These are phyloP conservation scores for Microctenopoma steveboyesi DNA, from an alignment of 2,797 vertebrate genomes.

Conservation along the genomic window DNA sequence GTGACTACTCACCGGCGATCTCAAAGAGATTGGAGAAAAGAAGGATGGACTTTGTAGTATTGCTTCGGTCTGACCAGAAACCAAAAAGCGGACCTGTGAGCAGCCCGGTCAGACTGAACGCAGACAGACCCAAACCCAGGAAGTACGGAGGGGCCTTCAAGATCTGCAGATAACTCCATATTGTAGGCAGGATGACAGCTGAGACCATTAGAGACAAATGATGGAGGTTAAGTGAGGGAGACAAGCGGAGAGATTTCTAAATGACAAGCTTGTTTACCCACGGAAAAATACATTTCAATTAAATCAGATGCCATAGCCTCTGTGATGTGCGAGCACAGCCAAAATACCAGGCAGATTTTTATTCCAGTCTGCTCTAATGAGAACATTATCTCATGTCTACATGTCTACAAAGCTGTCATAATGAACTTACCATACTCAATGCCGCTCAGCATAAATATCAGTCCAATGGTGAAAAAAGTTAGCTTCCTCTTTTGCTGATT, in stretches of 20 bases:
- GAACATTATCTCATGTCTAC: slow-evolving; percentile 38
- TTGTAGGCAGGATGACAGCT: slow-evolving; percentile 90
- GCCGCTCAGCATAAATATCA: slow-evolving; percentile 87
- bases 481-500: slow-evolving; percentile 78
- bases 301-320: slow-evolving; percentile 22
- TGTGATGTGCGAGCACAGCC: slow-evolving; percentile 23
- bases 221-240: slow-evolving; percentile 6
- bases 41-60: slow-evolving; percentile 83
- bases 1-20: slow-evolving; percentile 82
- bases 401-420: slow-evolving; percentile 32
- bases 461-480: slow-evolving; percentile 84
- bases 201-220: slow-evolving; percentile 12
- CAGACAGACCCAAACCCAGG: slow-evolving; percentile 86
- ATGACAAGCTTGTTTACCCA: slow-evolving; percentile 27
- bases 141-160: slow-evolving; percentile 87
- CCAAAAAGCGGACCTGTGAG: slow-evolving; percentile 85
- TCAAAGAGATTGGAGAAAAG: slow-evolving; percentile 88
- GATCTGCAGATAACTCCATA: slow-evolving; percentile 88
- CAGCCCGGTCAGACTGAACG: slow-evolving; percentile 87
- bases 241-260: slow-evolving; percentile 12
- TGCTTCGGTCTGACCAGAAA: slow-evolving; percentile 84
- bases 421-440: slow-evolving; percentile 86
- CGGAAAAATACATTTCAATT: slow-evolving; percentile 27
- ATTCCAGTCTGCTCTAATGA: slow-evolving; percentile 32
- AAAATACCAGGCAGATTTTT: slow-evolving; percentile 27